Percentiles rank a stretch among this genome's conserved stretches.
These are phyloP conservation scores for Platyura marginata DNA, from an alignment of 1,140 invertebrate species.

Conservation along the genomic window DNA sequence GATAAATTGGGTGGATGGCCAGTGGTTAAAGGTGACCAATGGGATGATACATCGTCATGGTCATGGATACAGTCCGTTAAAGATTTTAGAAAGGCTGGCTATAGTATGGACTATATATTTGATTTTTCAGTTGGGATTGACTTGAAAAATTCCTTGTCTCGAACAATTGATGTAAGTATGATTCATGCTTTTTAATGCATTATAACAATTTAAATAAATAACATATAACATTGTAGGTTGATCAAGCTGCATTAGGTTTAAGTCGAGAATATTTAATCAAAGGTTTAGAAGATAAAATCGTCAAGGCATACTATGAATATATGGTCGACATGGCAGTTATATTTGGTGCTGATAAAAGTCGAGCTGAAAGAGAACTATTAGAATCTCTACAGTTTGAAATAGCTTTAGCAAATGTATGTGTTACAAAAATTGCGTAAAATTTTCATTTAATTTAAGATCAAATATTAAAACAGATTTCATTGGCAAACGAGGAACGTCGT, in stretches of 20 bases:
- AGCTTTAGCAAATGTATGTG: conserved; percentile 78
- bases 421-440: too few relatives aligned
- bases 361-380: conserved; percentile 53
- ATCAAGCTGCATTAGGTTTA: conserved; percentile 77
- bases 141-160: conserved; percentile 71
- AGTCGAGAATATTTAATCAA: conserved; percentile 79
- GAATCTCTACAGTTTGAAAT: conserved; percentile 85
- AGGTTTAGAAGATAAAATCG: conserved; percentile 58
- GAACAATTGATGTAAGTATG: conserved; percentile 71
- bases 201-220: not conserved
- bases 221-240: conserved; percentile 57
- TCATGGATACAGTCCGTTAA: conserved; percentile 69
- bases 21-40: conserved; percentile 54
- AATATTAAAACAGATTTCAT: conserved; percentile 46
- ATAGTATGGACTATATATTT: conserved; percentile 81
- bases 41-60: conserved; percentile 48
- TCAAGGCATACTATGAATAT: conserved; percentile 61
- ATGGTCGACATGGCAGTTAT: conserved; percentile 76
- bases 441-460: too few relatives aligned
- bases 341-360: conserved; percentile 55
- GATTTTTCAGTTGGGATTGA: conserved; percentile 80
- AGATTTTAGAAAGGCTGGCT: conserved; percentile 57
- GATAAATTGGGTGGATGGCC: conserved; percentile 79
- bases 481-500: conserved; percentile 75
- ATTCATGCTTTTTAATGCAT: not conserved